These are phyloP conservation scores for Nomada ruficornis DNA, from an alignment of 2,888 invertebrate species.

Conservation along the genomic window DNA sequence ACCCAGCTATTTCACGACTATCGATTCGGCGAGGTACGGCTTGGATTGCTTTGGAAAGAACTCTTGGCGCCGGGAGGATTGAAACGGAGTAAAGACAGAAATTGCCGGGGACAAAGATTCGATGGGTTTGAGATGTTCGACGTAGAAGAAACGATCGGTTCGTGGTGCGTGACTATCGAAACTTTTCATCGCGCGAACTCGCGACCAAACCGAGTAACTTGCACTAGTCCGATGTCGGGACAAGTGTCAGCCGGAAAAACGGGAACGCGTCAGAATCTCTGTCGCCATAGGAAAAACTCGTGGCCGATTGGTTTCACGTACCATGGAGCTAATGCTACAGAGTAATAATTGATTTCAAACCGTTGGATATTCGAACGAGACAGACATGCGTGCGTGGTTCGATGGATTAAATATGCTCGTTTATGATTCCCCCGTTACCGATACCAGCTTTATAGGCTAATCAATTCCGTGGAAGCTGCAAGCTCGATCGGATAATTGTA, in stretches of 20 bases:
- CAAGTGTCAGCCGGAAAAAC: conserved; percentile 28
- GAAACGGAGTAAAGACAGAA: background rate
- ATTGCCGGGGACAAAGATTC: background rate
- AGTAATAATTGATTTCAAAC: conserved; percentile 34
- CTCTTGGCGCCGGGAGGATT: background rate
- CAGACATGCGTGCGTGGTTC: background rate
- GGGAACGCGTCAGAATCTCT: conserved; percentile 29
- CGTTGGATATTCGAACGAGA: background rate
- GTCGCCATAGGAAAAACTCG: conserved; percentile 28
- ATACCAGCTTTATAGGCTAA: too few relatives aligned
- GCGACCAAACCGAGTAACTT: conserved; percentile 29
- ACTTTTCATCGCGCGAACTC: conserved; percentile 24
- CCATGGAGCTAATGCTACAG: background rate
- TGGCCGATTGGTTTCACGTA: background rate
- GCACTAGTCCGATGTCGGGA: conserved; percentile 26
- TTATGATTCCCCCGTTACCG: conserved; percentile 6
- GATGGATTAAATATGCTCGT: background rate
- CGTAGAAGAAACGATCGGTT: background rate
- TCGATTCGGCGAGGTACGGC: background rate
- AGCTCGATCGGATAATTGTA: conserved; percentile 7
- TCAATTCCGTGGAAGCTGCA: background rate
- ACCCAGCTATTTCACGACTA: background rate
- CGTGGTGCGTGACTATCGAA: conserved; percentile 17
- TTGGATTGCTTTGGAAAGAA: too few relatives aligned
- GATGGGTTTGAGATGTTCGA: background rate